These are phyloP conservation scores for Panzeria rudis DNA, from an alignment of 2,888 invertebrate genomes.

Conservation along the genomic window DNA sequence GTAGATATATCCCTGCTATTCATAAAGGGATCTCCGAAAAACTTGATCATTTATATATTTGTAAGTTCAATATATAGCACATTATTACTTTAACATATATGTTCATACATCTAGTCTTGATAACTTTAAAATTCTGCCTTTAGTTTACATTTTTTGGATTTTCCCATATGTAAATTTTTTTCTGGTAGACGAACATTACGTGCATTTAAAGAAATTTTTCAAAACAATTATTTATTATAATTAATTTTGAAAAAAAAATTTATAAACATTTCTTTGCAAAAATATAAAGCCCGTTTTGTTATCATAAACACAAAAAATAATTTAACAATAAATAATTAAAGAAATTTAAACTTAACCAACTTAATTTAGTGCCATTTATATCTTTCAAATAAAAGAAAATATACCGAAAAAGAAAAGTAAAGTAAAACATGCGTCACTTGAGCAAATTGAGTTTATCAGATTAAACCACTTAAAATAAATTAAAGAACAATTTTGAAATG, in stretches of 20 bases:
- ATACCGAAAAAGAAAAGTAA: not conserved
- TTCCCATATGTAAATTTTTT: too few relatives aligned
- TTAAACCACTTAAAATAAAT: slow-evolving; percentile 76
- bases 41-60: too few relatives aligned
- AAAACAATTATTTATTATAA: not conserved
- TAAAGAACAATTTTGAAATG: slow-evolving; percentile 73
- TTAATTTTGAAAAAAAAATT: not conserved
- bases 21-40: too few relatives aligned
- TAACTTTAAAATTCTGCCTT: too few relatives aligned
- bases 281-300: not conserved
- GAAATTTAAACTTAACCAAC: slow-evolving; percentile 33
- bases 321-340: slow-evolving; percentile 43
- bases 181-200: too few relatives aligned
- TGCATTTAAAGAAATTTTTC: not conserved
- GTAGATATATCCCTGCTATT: too few relatives aligned
- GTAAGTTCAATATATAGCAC: too few relatives aligned
- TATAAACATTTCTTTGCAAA: not conserved
- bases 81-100: too few relatives aligned
- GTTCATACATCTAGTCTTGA: too few relatives aligned
- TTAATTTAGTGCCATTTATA: slow-evolving; percentile 51
- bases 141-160: too few relatives aligned
- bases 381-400: slow-evolving; percentile 25
- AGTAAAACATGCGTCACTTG: slow-evolving; percentile 73
- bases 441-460: slow-evolving; percentile 75
- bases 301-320: not conserved